Conservation (phyloP, 2,888 invertebrate species). For the Pteria penguin region DNA sequence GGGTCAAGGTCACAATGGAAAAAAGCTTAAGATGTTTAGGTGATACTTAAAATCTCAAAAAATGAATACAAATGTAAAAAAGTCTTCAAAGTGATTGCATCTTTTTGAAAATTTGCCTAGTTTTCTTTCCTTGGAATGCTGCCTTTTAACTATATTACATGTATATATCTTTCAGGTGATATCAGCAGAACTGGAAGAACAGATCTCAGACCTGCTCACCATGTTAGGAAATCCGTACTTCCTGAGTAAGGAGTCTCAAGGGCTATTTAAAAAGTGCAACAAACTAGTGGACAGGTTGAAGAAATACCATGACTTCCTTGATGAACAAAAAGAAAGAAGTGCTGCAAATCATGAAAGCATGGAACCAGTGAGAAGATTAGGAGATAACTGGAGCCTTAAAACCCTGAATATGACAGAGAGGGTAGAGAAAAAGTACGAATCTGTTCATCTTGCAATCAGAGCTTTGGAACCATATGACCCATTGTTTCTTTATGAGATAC, state of each 20-base stretch:
- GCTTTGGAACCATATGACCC: too few relatives aligned
- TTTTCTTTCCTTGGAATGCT: too few relatives aligned
- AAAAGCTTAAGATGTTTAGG: too few relatives aligned
- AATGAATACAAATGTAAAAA: too few relatives aligned
- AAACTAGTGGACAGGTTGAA: neutral
- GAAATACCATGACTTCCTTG: slow-evolving; percentile 22
- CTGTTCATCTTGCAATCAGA: too few relatives aligned
- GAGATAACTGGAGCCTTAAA: slow-evolving; percentile 22
- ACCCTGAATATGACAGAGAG: slow-evolving; percentile 1
- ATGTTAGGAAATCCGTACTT: slow-evolving; percentile 5
- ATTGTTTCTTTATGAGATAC: slow-evolving; percentile 8
- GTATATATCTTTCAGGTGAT: neutral
- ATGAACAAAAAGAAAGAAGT: slow-evolving; percentile 22
- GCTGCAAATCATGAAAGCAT: slow-evolving; percentile 13
- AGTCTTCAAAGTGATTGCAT: too few relatives aligned
- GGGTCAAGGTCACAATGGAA: too few relatives aligned
- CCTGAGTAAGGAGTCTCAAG: neutral
- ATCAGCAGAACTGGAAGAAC: neutral
- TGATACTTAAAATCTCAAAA: too few relatives aligned
- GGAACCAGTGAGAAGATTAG: slow-evolving; percentile 26
- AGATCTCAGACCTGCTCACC: slow-evolving; percentile 4
- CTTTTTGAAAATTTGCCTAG: too few relatives aligned
- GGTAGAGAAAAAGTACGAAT: too few relatives aligned
- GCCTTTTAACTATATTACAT: too few relatives aligned
- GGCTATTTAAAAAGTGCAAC: slow-evolving; percentile 3